A percentile compares a stretch with the other conserved stretches of the same genome.
phyloP scores from a whole-genome alignment of 2,113 vertebrate genomes.

The Nothobranchius furzeri region DNA sequence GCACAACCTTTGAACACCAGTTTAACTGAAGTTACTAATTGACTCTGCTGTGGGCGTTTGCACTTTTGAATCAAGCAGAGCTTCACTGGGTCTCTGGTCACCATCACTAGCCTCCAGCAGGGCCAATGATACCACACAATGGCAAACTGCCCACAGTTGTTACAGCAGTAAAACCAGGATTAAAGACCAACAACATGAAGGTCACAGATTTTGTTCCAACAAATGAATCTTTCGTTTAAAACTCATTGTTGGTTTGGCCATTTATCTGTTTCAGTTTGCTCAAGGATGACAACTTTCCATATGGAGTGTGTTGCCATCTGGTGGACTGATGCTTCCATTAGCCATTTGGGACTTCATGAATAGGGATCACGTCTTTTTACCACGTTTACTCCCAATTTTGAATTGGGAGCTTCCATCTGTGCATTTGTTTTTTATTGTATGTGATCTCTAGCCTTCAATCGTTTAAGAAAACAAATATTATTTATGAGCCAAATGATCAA shows the following conservation, averaged over 20 bases:
- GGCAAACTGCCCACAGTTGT: neutral
- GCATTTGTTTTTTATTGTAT: neutral
- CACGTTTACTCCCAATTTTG: no score
- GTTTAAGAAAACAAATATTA: no score
- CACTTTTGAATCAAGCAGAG: slow-evolving; percentile 12
- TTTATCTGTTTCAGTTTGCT: no score
- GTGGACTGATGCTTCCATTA: slow-evolving; percentile 21
- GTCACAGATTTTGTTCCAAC: neutral
- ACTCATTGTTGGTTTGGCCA: neutral
- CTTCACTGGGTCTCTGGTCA: neutral
- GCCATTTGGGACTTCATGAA: neutral
- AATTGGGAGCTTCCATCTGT: no score
- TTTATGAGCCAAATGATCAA: no score
- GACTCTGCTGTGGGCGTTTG: slow-evolving; percentile 51
- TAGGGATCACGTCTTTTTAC: no score
- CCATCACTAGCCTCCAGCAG: neutral
- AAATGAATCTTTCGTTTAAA: neutral
- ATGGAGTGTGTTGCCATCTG: slow-evolving; percentile 53
- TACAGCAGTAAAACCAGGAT: neutral
- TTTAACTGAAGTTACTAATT: slow-evolving; percentile 63
- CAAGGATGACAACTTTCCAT: neutral
- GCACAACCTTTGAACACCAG: slow-evolving; percentile 55
- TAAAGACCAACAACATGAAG: neutral
- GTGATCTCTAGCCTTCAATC: no score
- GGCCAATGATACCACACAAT: neutral